Percentiles rank a stretch among this genome's conserved stretches.
Conservation (phyloP, 2,797 vertebrate genomes). For the Smutsia gigantea region DNA sequence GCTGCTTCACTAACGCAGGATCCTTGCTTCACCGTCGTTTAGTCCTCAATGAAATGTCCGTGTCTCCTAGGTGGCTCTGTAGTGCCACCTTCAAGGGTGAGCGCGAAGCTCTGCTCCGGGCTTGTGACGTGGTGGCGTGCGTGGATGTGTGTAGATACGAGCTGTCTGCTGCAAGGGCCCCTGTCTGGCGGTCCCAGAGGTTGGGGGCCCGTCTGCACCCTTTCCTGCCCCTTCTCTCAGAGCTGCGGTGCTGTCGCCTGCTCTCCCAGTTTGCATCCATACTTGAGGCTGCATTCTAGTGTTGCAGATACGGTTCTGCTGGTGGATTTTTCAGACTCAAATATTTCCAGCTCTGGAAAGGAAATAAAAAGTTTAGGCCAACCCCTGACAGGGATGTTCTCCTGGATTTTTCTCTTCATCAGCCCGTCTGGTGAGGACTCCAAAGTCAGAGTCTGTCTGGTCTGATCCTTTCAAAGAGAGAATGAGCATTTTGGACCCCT, state of each 20-base stretch:
- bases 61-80: slow-evolving; percentile 53
- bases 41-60: slow-evolving; percentile 44
- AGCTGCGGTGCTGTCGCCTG: background rate
- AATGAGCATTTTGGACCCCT: background rate
- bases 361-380: slow-evolving; percentile 59
- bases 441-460: background rate
- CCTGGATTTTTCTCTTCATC: slow-evolving; percentile 53
- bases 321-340: slow-evolving; percentile 63
- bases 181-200: background rate
- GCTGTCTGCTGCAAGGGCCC: background rate
- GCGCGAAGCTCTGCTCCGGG: background rate
- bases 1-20: background rate
- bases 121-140: background rate
- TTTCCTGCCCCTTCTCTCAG: background rate
- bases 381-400: slow-evolving; percentile 51
- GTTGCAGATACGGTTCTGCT: background rate
- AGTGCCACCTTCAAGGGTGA: slow-evolving; percentile 67
- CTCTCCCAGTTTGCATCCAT: background rate
- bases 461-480: background rate
- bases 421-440: background rate
- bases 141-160: background rate
- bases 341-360: slow-evolving; percentile 47
- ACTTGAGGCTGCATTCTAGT: background rate
- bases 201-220: background rate
- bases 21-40: background rate